These are phyloP conservation scores for Chromobotia macracanthus DNA, from an alignment of 2,797 vertebrate species.

Conservation along the genomic window DNA sequence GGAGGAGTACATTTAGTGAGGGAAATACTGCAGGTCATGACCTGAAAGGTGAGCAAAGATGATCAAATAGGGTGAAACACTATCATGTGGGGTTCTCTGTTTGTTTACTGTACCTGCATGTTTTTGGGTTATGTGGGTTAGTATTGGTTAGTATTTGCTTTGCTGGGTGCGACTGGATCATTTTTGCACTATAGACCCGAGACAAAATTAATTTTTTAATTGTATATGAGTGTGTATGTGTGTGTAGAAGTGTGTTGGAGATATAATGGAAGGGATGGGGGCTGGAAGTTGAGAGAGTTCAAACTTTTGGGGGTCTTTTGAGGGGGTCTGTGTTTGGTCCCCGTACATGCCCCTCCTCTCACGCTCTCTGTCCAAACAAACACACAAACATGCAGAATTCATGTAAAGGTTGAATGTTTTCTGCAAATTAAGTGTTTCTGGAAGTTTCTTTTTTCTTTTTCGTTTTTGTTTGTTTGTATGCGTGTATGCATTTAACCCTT, in stretches of 20 bases:
- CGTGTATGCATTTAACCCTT: not conserved
- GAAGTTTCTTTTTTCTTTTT: not conserved
- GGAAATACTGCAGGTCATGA: not conserved
- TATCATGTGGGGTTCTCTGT: no score
- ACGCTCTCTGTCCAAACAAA: not conserved
- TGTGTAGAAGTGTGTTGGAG: not conserved
- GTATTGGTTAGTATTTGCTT: not conserved
- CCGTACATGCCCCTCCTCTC: not conserved
- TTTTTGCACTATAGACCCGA: not conserved
- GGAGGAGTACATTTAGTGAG: not conserved
- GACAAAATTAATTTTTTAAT: not conserved
- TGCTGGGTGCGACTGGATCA: not conserved
- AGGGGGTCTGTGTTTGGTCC: not conserved
- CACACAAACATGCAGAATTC: not conserved
- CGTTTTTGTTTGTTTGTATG: not conserved
- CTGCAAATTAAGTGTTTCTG: not conserved
- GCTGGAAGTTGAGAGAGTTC: conserved; percentile 34
- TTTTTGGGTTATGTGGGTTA: not conserved
- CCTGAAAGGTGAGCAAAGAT: not conserved
- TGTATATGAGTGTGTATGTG: conserved; percentile 3
- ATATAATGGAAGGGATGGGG: not conserved
- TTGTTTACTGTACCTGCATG: not conserved
- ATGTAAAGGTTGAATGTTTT: not conserved
- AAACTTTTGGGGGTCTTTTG: conserved; percentile 31
- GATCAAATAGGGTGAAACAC: not conserved